Base-by-base conservation (phyloP, 2,113 vertebrate genomes). In the Protomyctophum bolini region DNA sequence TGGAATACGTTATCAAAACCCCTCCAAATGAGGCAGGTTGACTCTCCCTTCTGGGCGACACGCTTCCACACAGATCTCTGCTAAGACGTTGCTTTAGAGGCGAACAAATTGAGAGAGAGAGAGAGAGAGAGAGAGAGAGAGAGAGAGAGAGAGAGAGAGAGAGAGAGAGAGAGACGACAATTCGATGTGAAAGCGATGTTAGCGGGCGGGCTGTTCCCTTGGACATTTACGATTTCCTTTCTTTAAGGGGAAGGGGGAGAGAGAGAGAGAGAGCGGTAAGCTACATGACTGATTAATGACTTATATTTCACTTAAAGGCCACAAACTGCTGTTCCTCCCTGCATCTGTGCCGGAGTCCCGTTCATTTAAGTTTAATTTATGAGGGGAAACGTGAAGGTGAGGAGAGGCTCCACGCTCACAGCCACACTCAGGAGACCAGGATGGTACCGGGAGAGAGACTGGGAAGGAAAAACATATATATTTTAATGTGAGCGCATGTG, bases 271-370 rank as follows among this genome's bases (percentile, higher is more conserved):
- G 65, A 70, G 67, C 51, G 80, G 77, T 41, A 76, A 89, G 86
- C 75, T 81, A 60, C 91, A 92, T 91, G 86, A 92, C 87, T 92
- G 88, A 92, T 93, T 92, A 91, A 91, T 91, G 86, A 87, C 86
- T 85, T 81, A 77, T 89, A 79, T 74, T 87, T 81, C 88, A 85
- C 84, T 91, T 91, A 79, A 90, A 89, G 84, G 80, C 87, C 88
- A 56, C 89, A 82, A 41, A 78, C 70, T 75, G 81, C 82, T 41
- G 33, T 86, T 83, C 49, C 72, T 65, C 67, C 51, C 70, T 61
- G 21, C 72, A 47, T 58, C 63, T 74, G 50, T 8, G 15, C 7
- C 61, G 49, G 8, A 82, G 70, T 80, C 66, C 52, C 58, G 48
- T 78, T 90, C 85, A 90, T 88, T 86, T 86, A 89, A 89, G 77